Evolutionary conservation across 2,888 invertebrate genomes (phyloP).

Genomic region (Spialia ferax): DNA sequence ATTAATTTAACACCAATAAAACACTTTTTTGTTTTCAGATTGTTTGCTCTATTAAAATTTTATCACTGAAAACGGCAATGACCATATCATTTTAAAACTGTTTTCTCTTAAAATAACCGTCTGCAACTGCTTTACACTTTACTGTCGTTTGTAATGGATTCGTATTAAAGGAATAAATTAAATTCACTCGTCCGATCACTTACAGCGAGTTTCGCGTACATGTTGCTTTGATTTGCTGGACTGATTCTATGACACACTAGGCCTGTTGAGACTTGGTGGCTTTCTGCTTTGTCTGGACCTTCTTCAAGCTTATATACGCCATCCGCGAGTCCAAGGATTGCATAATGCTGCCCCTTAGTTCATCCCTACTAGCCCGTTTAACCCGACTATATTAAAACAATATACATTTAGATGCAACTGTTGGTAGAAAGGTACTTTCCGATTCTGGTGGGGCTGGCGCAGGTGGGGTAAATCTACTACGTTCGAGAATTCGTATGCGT

Average conservation of each 20-base stretch:
- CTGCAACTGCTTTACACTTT: neutral
- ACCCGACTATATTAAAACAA: slow-evolving; percentile 69
- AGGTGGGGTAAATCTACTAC: slow-evolving; percentile 63
- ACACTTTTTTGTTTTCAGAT: neutral
- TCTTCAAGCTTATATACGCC: slow-evolving; percentile 75
- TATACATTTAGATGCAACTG: slow-evolving; percentile 42
- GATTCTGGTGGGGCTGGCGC: slow-evolving; percentile 61
- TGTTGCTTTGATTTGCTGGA: slow-evolving; percentile 78
- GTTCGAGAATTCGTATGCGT: slow-evolving; percentile 43
- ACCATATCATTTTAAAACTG: neutral
- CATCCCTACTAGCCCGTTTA: slow-evolving; percentile 77
- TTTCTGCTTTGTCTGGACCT: slow-evolving; percentile 69
- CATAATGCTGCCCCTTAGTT: slow-evolving; percentile 77
- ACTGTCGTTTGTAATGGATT: neutral
- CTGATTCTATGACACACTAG: slow-evolving; percentile 72
- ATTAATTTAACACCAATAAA: neutral
- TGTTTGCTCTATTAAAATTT: neutral
- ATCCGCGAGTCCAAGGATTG: slow-evolving; percentile 67
- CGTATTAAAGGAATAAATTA: neutral
- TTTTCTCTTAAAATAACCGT: neutral
- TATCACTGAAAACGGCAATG: neutral
- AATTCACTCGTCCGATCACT: slow-evolving; percentile 53
- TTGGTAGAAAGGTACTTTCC: slow-evolving; percentile 56
- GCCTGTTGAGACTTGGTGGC: slow-evolving; percentile 68
- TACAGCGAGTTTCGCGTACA: slow-evolving; percentile 84